Evolutionary conservation across 2,113 vertebrate species (phyloP).

Genomic region (Peromyscus polionotus): DNA sequence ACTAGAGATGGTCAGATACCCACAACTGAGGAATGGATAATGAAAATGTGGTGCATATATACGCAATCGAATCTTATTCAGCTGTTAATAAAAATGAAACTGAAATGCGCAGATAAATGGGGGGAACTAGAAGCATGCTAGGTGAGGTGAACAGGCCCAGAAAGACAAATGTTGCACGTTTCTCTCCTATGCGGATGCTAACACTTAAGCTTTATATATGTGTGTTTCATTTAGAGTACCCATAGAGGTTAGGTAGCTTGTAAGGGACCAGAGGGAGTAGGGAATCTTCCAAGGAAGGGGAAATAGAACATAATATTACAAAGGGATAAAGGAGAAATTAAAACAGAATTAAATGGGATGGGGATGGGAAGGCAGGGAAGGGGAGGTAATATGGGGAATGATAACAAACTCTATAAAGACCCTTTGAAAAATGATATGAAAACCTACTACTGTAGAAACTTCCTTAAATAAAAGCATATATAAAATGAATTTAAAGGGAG

Average conservation of each 20-base stretch:
- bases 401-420: not conserved
- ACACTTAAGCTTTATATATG: not conserved
- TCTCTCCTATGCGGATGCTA: not conserved
- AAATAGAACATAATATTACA: not conserved
- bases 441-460: not conserved
- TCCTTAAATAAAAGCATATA: not conserved
- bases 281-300: not conserved
- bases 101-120: not conserved
- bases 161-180: not conserved
- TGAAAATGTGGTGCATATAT: not conserved
- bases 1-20: not conserved
- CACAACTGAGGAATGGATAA: not conserved
- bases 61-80: not conserved
- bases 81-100: not conserved
- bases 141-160: not conserved
- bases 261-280: not conserved
- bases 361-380: too few species aligned
- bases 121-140: too few species aligned
- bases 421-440: not conserved
- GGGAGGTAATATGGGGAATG: too few species aligned
- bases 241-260: not conserved
- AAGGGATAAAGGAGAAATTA: not conserved
- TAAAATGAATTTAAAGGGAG: not conserved
- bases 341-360: not conserved
- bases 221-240: not conserved